A percentile compares a stretch with the other conserved stretches of the same genome.
Conservation (phyloP, 2,888 invertebrate genomes). For the Epinotia ramella region DNA sequence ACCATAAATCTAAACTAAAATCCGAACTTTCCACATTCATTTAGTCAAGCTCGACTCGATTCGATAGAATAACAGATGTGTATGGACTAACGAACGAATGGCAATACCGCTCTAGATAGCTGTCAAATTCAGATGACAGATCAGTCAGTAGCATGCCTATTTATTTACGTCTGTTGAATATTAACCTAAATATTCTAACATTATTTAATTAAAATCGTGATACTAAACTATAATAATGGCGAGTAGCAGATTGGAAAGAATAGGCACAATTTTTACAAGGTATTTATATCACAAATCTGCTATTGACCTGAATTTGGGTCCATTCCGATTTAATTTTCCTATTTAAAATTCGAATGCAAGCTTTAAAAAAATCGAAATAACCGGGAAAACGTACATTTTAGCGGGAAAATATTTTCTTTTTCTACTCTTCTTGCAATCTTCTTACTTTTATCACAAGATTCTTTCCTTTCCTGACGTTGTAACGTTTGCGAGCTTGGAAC, state of each 20-base stretch:
- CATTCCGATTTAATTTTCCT: conserved; percentile 32
- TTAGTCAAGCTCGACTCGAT: neutral
- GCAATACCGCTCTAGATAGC: neutral
- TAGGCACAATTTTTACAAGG: conserved; percentile 90
- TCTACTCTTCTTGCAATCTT: neutral
- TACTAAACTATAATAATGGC: conserved; percentile 80
- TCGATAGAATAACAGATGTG: neutral
- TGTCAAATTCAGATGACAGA: neutral
- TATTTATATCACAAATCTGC: conserved; percentile 60
- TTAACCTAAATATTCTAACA: conserved; percentile 20
- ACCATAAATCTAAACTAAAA: no score
- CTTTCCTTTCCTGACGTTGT: no score
- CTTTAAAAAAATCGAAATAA: neutral
- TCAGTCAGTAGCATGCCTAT: conserved; percentile 7
- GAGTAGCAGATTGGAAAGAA: conserved; percentile 89
- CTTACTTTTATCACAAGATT: neutral
- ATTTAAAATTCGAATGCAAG: conserved; percentile 38
- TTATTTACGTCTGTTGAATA: conserved; percentile 16
- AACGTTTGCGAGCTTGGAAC: neutral
- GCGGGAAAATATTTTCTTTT: conserved; percentile 35
- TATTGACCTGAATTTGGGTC: conserved; percentile 22
- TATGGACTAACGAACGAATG: neutral
- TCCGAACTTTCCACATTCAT: no score
- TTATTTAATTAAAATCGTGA: conserved; percentile 2
- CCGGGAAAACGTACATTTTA: conserved; percentile 31